Conservation (phyloP, 2,888 invertebrate species). For the Notocelia uddmanniana region DNA sequence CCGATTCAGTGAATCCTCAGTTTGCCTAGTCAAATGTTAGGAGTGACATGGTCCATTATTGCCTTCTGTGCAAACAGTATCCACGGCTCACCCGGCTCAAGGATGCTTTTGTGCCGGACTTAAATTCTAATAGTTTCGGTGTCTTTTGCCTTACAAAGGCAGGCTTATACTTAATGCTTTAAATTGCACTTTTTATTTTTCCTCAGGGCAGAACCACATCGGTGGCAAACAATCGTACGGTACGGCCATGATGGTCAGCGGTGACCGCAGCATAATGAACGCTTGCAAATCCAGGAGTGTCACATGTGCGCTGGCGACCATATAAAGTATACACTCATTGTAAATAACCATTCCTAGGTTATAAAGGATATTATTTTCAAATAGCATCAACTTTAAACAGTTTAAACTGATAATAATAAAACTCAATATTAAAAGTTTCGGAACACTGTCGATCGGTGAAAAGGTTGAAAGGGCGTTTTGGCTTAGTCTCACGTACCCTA, state of each 20-base stretch:
- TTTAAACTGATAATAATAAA: not conserved
- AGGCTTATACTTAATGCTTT: constrained; percentile 38
- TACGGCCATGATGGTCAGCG: too few species aligned
- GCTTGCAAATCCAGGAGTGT: too few species aligned
- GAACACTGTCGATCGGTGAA: not conserved
- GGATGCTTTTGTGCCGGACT: constrained; percentile 59
- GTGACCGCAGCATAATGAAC: too few species aligned
- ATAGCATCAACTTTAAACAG: not conserved
- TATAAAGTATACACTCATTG: too few species aligned
- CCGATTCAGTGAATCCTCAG: constrained; percentile 49
- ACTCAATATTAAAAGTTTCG: not conserved
- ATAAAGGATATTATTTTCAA: not conserved
- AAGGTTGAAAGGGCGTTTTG: constrained; percentile 1
- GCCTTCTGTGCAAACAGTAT: constrained; percentile 79
- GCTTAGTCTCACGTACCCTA: not conserved
- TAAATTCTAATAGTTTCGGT: constrained; percentile 37
- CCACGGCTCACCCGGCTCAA: constrained; percentile 67
- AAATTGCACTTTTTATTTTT: constrained; percentile 19
- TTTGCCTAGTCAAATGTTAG: constrained; percentile 80
- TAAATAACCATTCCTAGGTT: not conserved
- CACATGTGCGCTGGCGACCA: too few species aligned
- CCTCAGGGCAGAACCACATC: not conserved
- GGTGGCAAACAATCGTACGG: too few species aligned
- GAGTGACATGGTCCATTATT: constrained; percentile 78
- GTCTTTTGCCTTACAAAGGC: constrained; percentile 37